Evolutionary conservation across 2,797 vertebrate species (phyloP).

Genomic region (Hyperoplus immaculatus): DNA sequence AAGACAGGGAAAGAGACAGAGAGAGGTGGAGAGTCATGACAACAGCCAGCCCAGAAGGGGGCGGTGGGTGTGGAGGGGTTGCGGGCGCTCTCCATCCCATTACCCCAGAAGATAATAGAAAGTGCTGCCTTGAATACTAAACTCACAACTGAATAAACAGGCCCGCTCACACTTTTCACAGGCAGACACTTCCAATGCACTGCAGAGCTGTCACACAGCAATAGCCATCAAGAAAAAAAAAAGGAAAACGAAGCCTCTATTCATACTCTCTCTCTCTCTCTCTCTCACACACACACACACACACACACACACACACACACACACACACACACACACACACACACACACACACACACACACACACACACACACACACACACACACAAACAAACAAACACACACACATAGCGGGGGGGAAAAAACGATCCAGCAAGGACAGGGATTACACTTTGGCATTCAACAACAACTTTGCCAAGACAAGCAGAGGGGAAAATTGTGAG

Average conservation of each 20-base stretch:
- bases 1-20: slow-evolving; percentile 23
- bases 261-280: no score
- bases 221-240: slow-evolving; percentile 42
- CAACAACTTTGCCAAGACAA: slow-evolving; percentile 31
- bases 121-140: slow-evolving; percentile 79
- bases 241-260: no score
- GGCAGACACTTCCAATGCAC: slow-evolving; percentile 48
- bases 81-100: slow-evolving; percentile 73
- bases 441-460: slow-evolving; percentile 45
- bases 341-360: neutral
- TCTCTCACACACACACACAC: no score
- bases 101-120: slow-evolving; percentile 77
- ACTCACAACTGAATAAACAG: slow-evolving; percentile 62
- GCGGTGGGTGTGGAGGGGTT: slow-evolving; percentile 51
- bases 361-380: slow-evolving; percentile 7
- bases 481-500: slow-evolving; percentile 11
- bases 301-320: no score
- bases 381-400: slow-evolving; percentile 3
- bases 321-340: no score
- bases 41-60: slow-evolving; percentile 37
- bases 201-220: slow-evolving; percentile 60
- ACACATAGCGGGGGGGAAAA: neutral
- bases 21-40: slow-evolving; percentile 62
- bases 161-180: slow-evolving; percentile 38
- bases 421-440: slow-evolving; percentile 32